Base-by-base conservation (phyloP, 2,797 vertebrate genomes). In the Perdix hodgsoniae region DNA sequence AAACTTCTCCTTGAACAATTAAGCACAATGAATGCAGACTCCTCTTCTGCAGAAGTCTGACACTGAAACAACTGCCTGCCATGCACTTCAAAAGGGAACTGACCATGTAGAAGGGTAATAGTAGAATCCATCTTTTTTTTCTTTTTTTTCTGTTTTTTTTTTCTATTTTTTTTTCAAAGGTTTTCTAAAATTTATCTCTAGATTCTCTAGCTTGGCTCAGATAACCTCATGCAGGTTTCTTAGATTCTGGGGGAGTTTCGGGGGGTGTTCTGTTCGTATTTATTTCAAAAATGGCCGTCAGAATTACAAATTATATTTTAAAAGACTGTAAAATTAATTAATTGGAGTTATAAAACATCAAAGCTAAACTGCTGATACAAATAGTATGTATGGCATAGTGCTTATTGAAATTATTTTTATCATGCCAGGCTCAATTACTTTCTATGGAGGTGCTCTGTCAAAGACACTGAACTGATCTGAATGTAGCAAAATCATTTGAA, bases 281-380 rank as follows among this genome's bases (percentile, higher is more conserved):
- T 79, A 6, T 33, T 74, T 83, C 4, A 12, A 80, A 80, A 87
- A 77, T 6, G 1, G 27, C 54, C 81, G 50, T 31, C 44, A 65
- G 7, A 92, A 50, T 16, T 24, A 65, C 4, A 31, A 52, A 56
- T n/a, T 64, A 19, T 7, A 71, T 22, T 80, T 45, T 69, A 45
- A 74, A 56, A 49, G 2, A 57, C 5, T 54, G 59, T 60, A 2
- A 61, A 72, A 83, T 74, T 67, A 89, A 77, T 80, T 65, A 83
- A 8, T 89, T 9, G 1, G 22, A 88, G 35, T 8, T 81, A 29
- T 45, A 35, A 91, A 76, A 65, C 61, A 57, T 35, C 7, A 89
- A 65, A 89, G 91, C 73, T 65, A 37, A 78, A 80, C 16, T 73
- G 44, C 7, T 75, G 33, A 35, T 61, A 21, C 16, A 80, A 75